phyloP scores from a whole-genome alignment of 2,888 invertebrate species.

The Cristatella mucedo region DNA sequence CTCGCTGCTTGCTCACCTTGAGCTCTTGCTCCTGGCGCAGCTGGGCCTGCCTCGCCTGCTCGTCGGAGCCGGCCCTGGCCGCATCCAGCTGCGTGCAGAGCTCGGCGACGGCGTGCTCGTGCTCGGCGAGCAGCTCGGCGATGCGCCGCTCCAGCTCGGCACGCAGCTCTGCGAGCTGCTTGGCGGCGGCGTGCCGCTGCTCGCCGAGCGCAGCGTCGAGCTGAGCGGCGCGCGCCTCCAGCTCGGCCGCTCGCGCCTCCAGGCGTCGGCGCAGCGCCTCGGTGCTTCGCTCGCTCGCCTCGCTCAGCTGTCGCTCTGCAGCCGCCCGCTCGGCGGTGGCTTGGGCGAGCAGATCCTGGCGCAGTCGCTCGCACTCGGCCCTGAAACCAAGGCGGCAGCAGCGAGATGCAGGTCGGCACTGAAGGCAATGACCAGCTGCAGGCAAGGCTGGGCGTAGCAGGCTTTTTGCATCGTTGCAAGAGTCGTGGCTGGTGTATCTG shows the following conservation, averaged over 20 bases:
- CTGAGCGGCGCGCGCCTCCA: not conserved
- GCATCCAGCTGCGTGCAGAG: not conserved
- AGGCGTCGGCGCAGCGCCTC: too few species aligned
- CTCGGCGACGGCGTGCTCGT: not conserved
- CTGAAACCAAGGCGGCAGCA: slow-evolving; percentile 14
- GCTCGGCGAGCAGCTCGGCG: slow-evolving; percentile 4
- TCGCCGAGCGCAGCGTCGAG: not conserved
- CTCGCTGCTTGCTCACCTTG: too few species aligned
- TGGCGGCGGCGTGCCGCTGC: not conserved
- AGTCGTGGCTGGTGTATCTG: too few species aligned
- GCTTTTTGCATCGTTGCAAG: too few species aligned
- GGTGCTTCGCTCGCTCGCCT: too few species aligned
- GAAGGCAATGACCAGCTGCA: too few species aligned
- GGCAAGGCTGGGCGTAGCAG: too few species aligned
- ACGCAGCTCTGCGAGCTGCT: slow-evolving; percentile 3
- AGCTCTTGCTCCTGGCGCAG: too few species aligned
- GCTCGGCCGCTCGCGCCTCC: not conserved
- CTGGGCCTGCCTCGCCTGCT: slow-evolving; percentile 1
- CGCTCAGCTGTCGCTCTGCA: too few species aligned
- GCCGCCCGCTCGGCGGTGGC: too few species aligned
- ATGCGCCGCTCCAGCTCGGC: slow-evolving; percentile 5
- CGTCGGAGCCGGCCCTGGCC: slow-evolving; percentile 1
- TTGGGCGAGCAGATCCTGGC: slow-evolving; percentile 23
- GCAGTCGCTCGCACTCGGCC: slow-evolving; percentile 22
- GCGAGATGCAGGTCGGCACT: too few species aligned